Conservation (phyloP, 2,888 invertebrate genomes). For the Mesorhabditis spiculigera region DNA sequence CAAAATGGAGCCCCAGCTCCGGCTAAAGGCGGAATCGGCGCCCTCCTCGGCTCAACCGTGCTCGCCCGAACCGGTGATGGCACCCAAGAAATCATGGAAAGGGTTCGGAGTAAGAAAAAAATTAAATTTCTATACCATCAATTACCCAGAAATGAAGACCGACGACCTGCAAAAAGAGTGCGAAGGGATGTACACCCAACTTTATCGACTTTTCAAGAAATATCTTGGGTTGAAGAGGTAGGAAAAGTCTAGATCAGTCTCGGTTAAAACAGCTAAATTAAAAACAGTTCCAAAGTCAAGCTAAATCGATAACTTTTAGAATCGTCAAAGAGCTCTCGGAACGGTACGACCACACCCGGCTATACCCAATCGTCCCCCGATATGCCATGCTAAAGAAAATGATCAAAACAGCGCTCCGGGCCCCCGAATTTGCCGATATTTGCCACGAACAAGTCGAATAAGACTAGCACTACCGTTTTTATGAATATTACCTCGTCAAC, state of each 20-base stretch:
- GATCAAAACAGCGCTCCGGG: slow-evolving; percentile 91
- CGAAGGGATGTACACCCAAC: slow-evolving; percentile 86
- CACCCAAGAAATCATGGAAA: slow-evolving; percentile 9
- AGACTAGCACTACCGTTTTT: slow-evolving; percentile 7
- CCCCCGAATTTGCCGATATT: slow-evolving; percentile 94
- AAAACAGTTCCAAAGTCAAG: not conserved
- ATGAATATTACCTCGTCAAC: too few relatives aligned
- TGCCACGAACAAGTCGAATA: slow-evolving; percentile 78
- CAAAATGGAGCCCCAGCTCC: slow-evolving; percentile 32
- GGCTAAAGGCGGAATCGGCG: slow-evolving; percentile 49
- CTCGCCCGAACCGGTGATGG: slow-evolving; percentile 13
- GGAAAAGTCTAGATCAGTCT: slow-evolving; percentile 58
- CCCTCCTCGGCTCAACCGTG: slow-evolving; percentile 45
- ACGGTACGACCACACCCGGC: slow-evolving; percentile 46
- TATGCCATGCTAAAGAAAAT: slow-evolving; percentile 94
- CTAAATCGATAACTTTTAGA: not conserved
- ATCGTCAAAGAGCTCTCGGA: slow-evolving; percentile 40
- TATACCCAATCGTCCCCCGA: slow-evolving; percentile 63
- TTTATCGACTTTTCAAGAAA: slow-evolving; percentile 85
- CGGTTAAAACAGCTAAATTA: not conserved
- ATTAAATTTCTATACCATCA: not conserved
- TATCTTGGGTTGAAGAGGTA: slow-evolving; percentile 83
- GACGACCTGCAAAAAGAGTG: slow-evolving; percentile 88
- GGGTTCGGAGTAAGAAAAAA: slow-evolving; percentile 5
- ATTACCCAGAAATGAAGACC: slow-evolving; percentile 67